Base-by-base conservation (phyloP, 2,797 vertebrate genomes). In the Gallirallus australis region DNA sequence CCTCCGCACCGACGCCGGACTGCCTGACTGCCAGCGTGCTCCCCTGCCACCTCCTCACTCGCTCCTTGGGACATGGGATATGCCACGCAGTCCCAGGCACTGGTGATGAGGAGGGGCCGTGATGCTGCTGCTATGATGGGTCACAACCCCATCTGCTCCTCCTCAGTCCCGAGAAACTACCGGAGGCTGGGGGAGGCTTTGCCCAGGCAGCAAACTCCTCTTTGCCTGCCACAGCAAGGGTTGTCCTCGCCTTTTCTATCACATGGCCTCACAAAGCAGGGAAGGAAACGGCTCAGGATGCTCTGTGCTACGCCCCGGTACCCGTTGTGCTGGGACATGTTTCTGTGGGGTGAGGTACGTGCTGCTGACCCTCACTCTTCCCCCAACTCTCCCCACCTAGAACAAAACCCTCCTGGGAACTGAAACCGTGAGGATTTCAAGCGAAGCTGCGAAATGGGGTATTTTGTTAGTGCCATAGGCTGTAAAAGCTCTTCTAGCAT, bases 221-320 rank as follows among this genome's bases (percentile, higher is more conserved):
- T 2, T 31, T 1, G 1, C 52, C 53, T 7, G 0, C 60, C 30
- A 12, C 6, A 7, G 33, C 33, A 7, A 0, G 4, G 30, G 20
- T 10, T 3, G 19, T 7, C 9, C 45, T 28, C 28, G 4, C 64
- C 42, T n/a, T 15, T 33, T 4, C 65, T 45, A 5, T 9, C 2
- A 12, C 30, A 9, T 4, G 1, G 11, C 24, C 21, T 15, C 20
- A 31, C 6, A 24, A 20, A 30, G 33, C 30, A 11, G 42, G 70
- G 17, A 12, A 25, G 42, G 53, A 31, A 50, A 31, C 13, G 0
- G 31, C 53, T 25, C 12, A 21, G 71, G 13, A 23, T 2, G 52
- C 37, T 23, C 7, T 9, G 17, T 4, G 16, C 9, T 14, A 12
- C 7, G 1, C 12, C 37, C 54, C 2, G 2, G 31, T 15, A 28